Evolutionary conservation across 2,797 vertebrate species (phyloP).

Genomic region (Poecile montanus): DNA sequence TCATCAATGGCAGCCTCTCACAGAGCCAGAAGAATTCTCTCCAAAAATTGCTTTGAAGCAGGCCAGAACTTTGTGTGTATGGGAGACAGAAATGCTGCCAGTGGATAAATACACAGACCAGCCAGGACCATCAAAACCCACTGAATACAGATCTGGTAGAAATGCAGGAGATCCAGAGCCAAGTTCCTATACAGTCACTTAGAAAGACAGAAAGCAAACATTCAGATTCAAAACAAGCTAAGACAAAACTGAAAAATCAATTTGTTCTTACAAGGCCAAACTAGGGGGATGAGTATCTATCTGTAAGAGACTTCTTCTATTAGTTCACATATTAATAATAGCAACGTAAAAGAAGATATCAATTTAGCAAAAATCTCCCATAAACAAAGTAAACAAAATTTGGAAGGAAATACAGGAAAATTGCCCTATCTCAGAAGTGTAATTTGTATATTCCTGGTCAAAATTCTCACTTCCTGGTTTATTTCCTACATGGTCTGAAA

Average conservation of each 20-base stretch:
- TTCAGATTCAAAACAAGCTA: not conserved
- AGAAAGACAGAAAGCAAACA: not conserved
- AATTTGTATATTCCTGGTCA: not conserved
- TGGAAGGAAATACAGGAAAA: not conserved
- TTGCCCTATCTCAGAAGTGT: not conserved
- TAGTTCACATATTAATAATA: not conserved
- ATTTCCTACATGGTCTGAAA: not conserved
- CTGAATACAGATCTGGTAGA: not conserved
- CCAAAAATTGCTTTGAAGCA: not conserved
- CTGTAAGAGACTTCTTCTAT: not conserved
- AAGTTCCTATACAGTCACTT: not conserved
- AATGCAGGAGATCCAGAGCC: not conserved
- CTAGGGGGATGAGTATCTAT: not conserved
- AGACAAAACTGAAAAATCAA: not conserved
- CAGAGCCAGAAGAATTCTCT: not conserved
- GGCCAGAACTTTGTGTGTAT: not conserved
- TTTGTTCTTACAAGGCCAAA: not conserved
- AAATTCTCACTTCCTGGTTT: not conserved
- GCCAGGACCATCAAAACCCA: not conserved
- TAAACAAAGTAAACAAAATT: not conserved
- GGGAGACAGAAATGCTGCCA: not conserved
- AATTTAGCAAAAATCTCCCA: not conserved
- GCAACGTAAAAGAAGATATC: not conserved
- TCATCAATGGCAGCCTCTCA: not conserved
- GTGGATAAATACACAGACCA: not conserved